Evolutionary conservation across 2,888 invertebrate genomes (phyloP), one percentile per base, ranked within the genome.

Genomic region (Tenthredo amoena): DNA sequence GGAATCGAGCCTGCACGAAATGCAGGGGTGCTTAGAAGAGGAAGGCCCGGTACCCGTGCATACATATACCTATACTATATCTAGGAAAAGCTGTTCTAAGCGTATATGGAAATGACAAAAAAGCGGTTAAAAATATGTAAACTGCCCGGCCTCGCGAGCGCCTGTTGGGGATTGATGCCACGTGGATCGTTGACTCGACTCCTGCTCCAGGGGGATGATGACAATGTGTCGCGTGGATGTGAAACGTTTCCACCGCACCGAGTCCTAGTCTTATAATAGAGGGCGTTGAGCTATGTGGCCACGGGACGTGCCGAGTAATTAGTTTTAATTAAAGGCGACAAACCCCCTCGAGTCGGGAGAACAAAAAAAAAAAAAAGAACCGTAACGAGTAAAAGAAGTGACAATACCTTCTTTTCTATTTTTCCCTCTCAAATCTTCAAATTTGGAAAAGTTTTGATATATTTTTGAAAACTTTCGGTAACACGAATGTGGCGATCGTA

Each of bases 71-170:
- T n/a, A 26, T 26, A 26, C 26, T 26, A n/a, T n/a, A 68, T 58
- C 34, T 68, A 58, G 74, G 21, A 83, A 85, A 85, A 72, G 71
- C 81, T 62, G 77, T 43, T 65, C 62, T 85, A 76, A 79, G 77
- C 85, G 85, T 65, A 65, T 85, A 85, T 85, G 85, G 85, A 85
- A 85, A 83, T 79, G 86, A 79, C 71, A 89, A 90, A 90, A 90
- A 89, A 86, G 62, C 89, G 89, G 90, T 91, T 90, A 90, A 91
- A 91, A 91, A 91, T 91, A 91, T 91, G 89, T 90, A 89, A 89
- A 91, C 88, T 81, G 71, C 47, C 34, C 85, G 58, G 31, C 5
- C 40, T 85, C 43, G 58, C 81, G 58, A 58, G 62, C 87, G 84
- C 86, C 83, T 79, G 84, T 84, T 85, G 84, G 47, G 83, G 89